phyloP scores from a whole-genome alignment of 1,140 invertebrate species.

The Holotrichia oblita region DNA sequence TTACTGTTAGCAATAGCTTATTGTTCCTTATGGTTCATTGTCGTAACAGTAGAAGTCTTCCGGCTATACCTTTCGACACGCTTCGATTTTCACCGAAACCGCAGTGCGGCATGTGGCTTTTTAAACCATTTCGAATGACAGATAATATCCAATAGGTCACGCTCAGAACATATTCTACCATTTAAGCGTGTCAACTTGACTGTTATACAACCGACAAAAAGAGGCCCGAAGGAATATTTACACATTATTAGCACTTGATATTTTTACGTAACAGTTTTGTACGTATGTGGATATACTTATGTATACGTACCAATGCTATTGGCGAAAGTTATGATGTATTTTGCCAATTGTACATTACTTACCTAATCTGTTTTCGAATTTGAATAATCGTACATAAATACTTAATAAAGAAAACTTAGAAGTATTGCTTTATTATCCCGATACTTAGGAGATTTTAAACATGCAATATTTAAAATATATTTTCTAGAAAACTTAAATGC shows the following conservation, averaged over 20 bases:
- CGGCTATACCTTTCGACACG: neutral
- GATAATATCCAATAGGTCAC: neutral
- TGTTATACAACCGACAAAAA: neutral
- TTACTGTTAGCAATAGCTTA: neutral
- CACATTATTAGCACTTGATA: slow-evolving; percentile 31
- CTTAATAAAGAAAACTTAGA: no score
- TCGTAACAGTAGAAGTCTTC: slow-evolving; percentile 18
- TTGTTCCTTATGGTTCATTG: slow-evolving; percentile 10
- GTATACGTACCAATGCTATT: neutral
- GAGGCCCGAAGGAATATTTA: neutral
- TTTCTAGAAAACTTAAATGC: no score
- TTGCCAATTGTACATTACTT: neutral
- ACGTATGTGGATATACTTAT: neutral
- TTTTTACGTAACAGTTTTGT: slow-evolving; percentile 25
- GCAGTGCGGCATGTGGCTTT: neutral
- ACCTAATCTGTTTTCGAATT: neutral
- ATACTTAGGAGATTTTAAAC: no score
- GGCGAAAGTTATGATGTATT: neutral
- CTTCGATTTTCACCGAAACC: slow-evolving; percentile 1
- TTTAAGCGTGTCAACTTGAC: slow-evolving; percentile 23
- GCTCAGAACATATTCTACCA: neutral
- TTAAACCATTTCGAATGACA: neutral
- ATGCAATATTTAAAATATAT: no score
- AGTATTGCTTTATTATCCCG: no score
- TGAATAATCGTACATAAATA: neutral